Evolutionary conservation across 2,888 invertebrate genomes (phyloP).

Genomic region (Drosophila kanekoi): DNA sequence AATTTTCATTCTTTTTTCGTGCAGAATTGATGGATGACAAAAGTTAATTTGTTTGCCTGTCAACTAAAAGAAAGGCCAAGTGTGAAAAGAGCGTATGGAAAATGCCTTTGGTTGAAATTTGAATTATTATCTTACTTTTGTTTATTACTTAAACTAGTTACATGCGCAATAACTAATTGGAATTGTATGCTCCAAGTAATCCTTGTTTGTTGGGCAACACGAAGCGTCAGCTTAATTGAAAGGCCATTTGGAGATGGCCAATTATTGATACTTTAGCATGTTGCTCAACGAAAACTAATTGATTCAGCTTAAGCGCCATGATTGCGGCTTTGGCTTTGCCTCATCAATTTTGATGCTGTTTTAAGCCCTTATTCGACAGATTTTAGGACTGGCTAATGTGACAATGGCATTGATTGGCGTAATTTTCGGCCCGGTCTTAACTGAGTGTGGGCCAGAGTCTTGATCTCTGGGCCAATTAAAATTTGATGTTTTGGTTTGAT

Average conservation of each 20-base stretch:
- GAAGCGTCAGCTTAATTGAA: not conserved
- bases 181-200: not conserved
- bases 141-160: no score
- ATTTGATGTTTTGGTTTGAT: conserved; percentile 35
- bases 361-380: conserved; percentile 21
- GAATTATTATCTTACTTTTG: no score
- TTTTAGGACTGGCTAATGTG: conserved; percentile 20
- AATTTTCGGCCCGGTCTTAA: conserved; percentile 3
- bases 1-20: conserved; percentile 43
- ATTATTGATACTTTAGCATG: conserved; percentile 16
- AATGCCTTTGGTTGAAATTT: no score
- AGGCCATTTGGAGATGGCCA: conserved; percentile 3
- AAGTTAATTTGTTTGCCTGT: conserved; percentile 42
- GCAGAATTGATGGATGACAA: conserved; percentile 62
- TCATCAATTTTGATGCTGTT: conserved; percentile 28
- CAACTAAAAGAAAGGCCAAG: conserved; percentile 22
- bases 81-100: not conserved
- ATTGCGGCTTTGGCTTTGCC: conserved; percentile 55
- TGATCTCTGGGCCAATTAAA: conserved; percentile 52
- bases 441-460: not conserved
- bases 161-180: no score
- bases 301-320: conserved; percentile 53
- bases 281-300: conserved; percentile 49
- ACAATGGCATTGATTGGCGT: conserved; percentile 34
- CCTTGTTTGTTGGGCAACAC: not conserved